Evolutionary conservation across 2,113 vertebrate species (phyloP).

Genomic region (Takifugu flavidus): DNA sequence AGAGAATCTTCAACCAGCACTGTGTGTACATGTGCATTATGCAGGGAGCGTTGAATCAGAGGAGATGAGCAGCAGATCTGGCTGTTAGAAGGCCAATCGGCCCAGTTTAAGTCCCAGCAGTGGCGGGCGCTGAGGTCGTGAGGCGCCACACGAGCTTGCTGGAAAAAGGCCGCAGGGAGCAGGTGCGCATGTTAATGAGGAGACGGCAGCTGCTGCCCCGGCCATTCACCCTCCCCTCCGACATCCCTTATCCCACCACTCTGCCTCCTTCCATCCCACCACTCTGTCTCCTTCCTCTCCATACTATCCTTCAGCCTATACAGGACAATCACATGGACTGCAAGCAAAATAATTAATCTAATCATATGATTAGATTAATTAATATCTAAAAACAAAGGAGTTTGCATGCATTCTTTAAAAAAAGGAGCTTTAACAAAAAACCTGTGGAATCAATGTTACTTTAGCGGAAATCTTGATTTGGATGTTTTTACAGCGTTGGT

Average conservation of each 20-base stretch:
- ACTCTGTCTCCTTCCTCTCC: background rate
- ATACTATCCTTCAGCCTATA: conserved; percentile 21
- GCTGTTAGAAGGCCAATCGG: conserved; percentile 41
- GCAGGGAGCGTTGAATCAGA: background rate
- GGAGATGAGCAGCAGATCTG: conserved; percentile 7
- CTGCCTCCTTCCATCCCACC: conserved; percentile 50
- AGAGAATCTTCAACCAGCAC: conserved; percentile 12
- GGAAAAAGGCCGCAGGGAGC: conserved; percentile 77
- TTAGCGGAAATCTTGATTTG: background rate
- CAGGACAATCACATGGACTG: conserved; percentile 9
- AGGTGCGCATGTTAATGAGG: conserved; percentile 91
- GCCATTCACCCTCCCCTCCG: conserved; percentile 31
- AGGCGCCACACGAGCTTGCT: conserved; percentile 77
- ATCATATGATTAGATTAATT: background rate
- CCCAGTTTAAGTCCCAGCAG: conserved; percentile 47
- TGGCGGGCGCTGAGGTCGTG: conserved; percentile 67
- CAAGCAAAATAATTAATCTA: background rate
- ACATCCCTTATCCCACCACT: conserved; percentile 29
- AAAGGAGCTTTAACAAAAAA: background rate
- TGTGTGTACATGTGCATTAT: conserved; percentile 10
- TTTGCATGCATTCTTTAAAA: too few relatives aligned
- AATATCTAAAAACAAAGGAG: too few relatives aligned
- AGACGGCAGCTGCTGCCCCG: conserved; percentile 79
- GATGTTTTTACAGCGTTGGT: conserved; percentile 17
- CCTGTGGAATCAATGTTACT: background rate